Conservation (phyloP, 2,113 vertebrate species). For the Atherinomorus stipes region DNA sequence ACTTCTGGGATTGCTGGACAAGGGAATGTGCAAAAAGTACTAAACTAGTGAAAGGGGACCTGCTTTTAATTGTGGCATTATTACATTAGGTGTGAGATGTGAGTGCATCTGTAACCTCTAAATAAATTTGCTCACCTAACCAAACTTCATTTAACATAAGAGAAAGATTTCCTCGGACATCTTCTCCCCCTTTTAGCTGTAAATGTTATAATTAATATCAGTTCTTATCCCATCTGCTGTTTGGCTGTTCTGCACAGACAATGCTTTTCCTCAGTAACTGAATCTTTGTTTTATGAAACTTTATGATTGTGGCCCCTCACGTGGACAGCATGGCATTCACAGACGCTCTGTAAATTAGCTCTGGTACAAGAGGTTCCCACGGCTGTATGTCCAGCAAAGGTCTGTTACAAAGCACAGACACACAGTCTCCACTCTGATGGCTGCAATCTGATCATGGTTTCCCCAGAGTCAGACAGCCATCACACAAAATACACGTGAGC, state of each 20-base stretch:
- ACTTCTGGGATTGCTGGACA: too few species aligned
- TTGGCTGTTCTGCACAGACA: too few species aligned
- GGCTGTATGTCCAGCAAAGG: conserved; percentile 17
- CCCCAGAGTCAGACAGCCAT: conserved; percentile 16
- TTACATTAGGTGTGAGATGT: too few species aligned
- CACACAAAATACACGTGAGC: neutral
- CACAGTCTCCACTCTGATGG: conserved; percentile 35
- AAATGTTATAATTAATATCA: too few species aligned
- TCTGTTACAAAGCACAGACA: conserved; percentile 34
- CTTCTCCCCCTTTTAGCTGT: too few species aligned
- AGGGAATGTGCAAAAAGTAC: neutral
- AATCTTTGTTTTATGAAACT: neutral
- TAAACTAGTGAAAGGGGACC: neutral
- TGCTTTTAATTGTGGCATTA: too few species aligned
- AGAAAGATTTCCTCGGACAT: too few species aligned
- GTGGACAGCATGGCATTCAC: neutral
- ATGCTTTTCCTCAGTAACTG: too few species aligned
- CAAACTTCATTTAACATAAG: too few species aligned
- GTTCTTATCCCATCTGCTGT: too few species aligned
- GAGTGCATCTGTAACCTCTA: too few species aligned
- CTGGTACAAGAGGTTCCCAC: neutral
- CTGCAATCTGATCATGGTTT: conserved; percentile 41
- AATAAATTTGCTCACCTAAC: too few species aligned
- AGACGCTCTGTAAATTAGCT: neutral
- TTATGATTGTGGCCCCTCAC: neutral